Evolutionary conservation across 2,888 invertebrate genomes (phyloP), one percentile per base, ranked within the genome.

Genomic region (Ornithoptera priamus): DNA sequence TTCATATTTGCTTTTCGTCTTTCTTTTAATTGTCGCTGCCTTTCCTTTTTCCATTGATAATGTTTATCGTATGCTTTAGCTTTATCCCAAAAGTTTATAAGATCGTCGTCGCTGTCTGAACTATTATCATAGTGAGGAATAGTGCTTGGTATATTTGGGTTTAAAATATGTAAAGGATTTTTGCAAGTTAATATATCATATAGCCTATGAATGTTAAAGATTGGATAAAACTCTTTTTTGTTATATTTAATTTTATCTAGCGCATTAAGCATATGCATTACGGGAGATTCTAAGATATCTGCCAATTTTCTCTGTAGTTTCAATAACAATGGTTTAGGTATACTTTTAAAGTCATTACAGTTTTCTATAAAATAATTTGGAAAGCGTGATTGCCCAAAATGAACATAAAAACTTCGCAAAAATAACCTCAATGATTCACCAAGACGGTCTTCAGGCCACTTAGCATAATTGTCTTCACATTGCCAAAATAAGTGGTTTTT

Each of bases 401-500:
- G 89, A 1, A 90, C 81, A 77, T 95, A 95, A 71, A 97, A 93
- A 18, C 93, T 93, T 64, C 92, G 87, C 10, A 97, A 87, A 73
- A 97, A 94, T 15, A 93, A 83, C 62, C 94, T 83, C 18, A 97
- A 80, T 36, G 94, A 94, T 79, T 94, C 94, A 3, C 97, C 97
- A 2, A 96, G 88, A 65, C 95, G 93, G 80, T 96, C 95, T 80
- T 96, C 96, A 0, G 95, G 94, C 96, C 96, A 97, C 71, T 93
- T 94, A 0, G 93, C 93, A 75, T 93, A 95, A 76, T 95, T 94
- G 71, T 94, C 93, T 85, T 97, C 96, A 76, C 96, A 95, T 86
- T 96, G 94, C 95, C 96, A 96, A 82, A 96, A 96, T 46, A 97
- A 84, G 77, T 95, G 94, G 73, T 94, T 95, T 68, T 96, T 94